Evolutionary conservation across 2,888 invertebrate species (phyloP).

Genomic region (Spialia ferax): DNA sequence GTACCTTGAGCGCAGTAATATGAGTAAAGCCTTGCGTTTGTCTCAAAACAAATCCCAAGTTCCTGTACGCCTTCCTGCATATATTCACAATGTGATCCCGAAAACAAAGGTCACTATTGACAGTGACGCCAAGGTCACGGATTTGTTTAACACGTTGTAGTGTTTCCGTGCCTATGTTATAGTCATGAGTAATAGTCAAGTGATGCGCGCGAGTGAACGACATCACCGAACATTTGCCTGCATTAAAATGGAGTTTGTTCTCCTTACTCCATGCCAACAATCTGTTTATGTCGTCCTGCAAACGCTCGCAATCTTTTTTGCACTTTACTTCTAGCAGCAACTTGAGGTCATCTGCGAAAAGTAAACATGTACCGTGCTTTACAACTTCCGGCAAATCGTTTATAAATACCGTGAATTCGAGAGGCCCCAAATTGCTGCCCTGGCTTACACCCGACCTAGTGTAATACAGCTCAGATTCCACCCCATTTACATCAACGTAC

Average conservation of each 20-base stretch:
- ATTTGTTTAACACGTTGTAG: neutral
- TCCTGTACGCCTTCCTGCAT: no score
- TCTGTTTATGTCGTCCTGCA: neutral
- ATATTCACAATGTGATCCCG: neutral
- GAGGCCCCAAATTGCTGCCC: slow-evolving; percentile 29
- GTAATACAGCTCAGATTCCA: slow-evolving; percentile 24
- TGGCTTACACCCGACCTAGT: slow-evolving; percentile 33
- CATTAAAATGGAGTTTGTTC: neutral
- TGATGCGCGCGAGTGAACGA: neutral
- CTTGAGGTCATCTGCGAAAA: slow-evolving; percentile 5
- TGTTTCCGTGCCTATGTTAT: neutral
- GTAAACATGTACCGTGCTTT: neutral
- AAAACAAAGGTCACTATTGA: neutral
- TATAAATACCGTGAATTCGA: neutral
- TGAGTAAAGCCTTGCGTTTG: neutral
- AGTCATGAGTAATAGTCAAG: neutral
- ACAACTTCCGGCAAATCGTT: neutral
- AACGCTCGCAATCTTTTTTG: neutral
- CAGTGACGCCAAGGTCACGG: neutral
- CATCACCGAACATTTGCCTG: neutral
- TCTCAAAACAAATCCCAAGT: slow-evolving; percentile 8
- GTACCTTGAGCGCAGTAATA: neutral
- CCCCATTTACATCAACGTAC: slow-evolving; percentile 29
- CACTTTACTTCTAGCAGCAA: neutral
- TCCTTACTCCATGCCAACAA: neutral